Base-by-base conservation (phyloP, 2,113 vertebrate species). In the Mola mola region DNA sequence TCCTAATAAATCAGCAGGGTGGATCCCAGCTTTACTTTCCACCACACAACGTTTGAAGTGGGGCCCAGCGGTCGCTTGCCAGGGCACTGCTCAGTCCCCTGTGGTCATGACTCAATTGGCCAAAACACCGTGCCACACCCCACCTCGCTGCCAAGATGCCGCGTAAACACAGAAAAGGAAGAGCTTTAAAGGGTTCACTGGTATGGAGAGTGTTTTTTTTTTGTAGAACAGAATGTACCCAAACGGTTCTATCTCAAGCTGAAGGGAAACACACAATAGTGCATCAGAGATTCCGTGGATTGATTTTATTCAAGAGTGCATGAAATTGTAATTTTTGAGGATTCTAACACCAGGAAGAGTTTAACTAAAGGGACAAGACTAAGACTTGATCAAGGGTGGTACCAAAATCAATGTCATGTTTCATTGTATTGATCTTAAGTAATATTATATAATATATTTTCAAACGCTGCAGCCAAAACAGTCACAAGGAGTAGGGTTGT, bases 1-100 rank as follows among this genome's bases (percentile, higher is more conserved):
- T 71, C 58, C 68, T 56, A 69, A 79, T 85, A 84, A 86, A 83
- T 83, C 78, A 83, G 75, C 77, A 81, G 87, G 86, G 87, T 84
- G 86, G 82, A 81, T 79, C 85, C 80, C 41, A 8, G 52, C 64
- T 62, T 64, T 22, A 78, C 63, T 65, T 25, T 61, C 59, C 72
- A 79, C 77, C 55, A 0, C 67, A 76, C 24, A 5, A 46, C 43
- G 36, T 83, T 80, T 87, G 85, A 83, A 85, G 87, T 76, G 58
- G 69, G 29, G 71, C 55, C 78, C 36, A 47, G 44, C 22, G 0
- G 12, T 49, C 13, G 46, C 40, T 64, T 59, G 55, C 77, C 72
- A 67, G 77, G 62, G 59, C 76, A 83, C 47, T 21, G 33, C 70
- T 69, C 69, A n/a, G 66, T 72, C 76, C 74, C 37, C 56, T 80